Percentiles rank a stretch among this genome's conserved stretches.
phyloP scores from a whole-genome alignment of 1,140 invertebrate species.

The Melipona quadrifasciata region DNA sequence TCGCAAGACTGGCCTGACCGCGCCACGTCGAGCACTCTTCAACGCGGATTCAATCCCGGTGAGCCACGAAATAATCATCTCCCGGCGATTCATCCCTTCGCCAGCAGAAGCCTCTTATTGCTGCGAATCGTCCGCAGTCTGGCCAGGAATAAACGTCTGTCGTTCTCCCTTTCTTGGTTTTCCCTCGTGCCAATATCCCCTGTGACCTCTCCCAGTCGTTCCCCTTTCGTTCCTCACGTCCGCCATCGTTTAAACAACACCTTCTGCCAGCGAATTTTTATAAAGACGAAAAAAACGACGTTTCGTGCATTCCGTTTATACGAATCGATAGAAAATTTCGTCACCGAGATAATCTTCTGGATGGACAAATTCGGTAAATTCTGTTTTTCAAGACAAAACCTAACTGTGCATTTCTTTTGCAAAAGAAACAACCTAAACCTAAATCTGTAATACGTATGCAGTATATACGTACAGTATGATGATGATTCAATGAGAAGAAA shows the following conservation, averaged over 20 bases:
- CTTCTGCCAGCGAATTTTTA: not conserved
- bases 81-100: constrained; percentile 74
- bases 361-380: no score
- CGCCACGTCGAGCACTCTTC: constrained; percentile 76
- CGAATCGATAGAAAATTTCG: no score
- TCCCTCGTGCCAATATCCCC: constrained; percentile 31
- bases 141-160: constrained; percentile 64
- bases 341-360: no score
- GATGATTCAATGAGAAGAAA: no score
- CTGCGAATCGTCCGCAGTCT: constrained; percentile 63
- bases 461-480: no score
- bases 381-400: no score
- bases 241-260: not conserved
- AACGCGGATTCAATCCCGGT: constrained; percentile 78
- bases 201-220: constrained; percentile 10
- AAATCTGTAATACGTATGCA: no score
- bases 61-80: constrained; percentile 80
- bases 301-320: no score
- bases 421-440: no score
- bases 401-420: no score
- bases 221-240: constrained; percentile 46
- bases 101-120: constrained; percentile 73
- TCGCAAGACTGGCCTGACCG: constrained; percentile 68
- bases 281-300: not conserved
- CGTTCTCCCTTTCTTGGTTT: constrained; percentile 53